These are phyloP conservation scores for Conopomorpha cramerella DNA, from an alignment of 1,140 invertebrate genomes.

Conservation along the genomic window DNA sequence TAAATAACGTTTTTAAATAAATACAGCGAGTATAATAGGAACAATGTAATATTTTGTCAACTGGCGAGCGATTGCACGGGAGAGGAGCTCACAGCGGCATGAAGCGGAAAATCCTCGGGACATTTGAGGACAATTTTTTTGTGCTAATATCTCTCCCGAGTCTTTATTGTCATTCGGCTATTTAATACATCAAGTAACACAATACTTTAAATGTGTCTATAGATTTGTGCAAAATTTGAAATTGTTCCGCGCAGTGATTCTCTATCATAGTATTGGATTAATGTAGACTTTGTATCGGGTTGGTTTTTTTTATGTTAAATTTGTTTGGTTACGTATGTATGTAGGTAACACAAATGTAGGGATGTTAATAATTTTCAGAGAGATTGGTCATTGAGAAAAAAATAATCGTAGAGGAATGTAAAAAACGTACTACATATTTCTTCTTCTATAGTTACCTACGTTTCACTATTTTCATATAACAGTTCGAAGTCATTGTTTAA, in stretches of 20 bases:
- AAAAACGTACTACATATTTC: too few relatives aligned
- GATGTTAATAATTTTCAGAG: too few relatives aligned
- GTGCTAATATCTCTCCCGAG: slow-evolving; percentile 57
- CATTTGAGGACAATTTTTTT: slow-evolving; percentile 59
- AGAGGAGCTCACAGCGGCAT: slow-evolving; percentile 51
- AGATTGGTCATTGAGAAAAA: too few relatives aligned
- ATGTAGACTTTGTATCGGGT: slow-evolving; percentile 20
- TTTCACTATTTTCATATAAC: too few relatives aligned
- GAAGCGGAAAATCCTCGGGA: slow-evolving; percentile 60
- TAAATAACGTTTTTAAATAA: slow-evolving; percentile 61
- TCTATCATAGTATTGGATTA: slow-evolving; percentile 46
- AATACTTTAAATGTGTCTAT: slow-evolving; percentile 55
- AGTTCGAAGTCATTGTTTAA: too few relatives aligned
- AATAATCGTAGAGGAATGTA: too few relatives aligned
- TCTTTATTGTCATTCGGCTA: slow-evolving; percentile 57
- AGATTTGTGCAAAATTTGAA: slow-evolving; percentile 59
- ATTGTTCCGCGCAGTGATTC: slow-evolving; percentile 44
- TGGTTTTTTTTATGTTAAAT: too few relatives aligned
- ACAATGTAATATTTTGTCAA: slow-evolving; percentile 62
- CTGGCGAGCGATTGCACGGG: slow-evolving; percentile 40
- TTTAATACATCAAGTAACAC: slow-evolving; percentile 58
- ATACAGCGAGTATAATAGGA: slow-evolving; percentile 56
- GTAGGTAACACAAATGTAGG: too few relatives aligned
- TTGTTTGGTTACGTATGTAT: too few relatives aligned
- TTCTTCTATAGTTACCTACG: too few relatives aligned